These are phyloP conservation scores for Apodemia arnacis DNA, from an alignment of 2,888 invertebrate species.

Conservation along the genomic window DNA sequence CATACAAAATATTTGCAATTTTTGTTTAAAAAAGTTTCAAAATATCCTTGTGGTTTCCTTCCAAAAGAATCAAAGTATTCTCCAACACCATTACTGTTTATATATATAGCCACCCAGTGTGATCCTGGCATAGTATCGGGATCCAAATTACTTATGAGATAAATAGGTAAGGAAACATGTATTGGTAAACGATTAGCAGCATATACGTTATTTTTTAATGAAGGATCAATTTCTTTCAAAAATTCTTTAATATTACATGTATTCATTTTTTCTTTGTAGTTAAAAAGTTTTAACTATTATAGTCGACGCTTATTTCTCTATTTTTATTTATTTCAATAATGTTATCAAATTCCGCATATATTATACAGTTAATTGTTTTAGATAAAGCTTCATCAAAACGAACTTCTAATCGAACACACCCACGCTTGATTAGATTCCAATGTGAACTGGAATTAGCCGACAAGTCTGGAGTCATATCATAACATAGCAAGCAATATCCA, in stretches of 20 bases:
- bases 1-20: conserved; percentile 13
- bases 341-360: conserved; percentile 23
- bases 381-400: conserved; percentile 16
- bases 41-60: conserved; percentile 31
- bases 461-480: conserved; percentile 36
- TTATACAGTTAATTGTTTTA: neutral
- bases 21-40: conserved; percentile 4
- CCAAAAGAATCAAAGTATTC: conserved; percentile 79
- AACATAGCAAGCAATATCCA: too few species aligned
- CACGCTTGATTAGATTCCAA: neutral
- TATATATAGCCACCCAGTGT: conserved; percentile 79
- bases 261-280: conserved; percentile 11
- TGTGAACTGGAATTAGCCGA: too few species aligned
- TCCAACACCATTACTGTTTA: conserved; percentile 52
- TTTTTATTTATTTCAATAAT: conserved; percentile 18
- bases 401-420: conserved; percentile 10
- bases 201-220: conserved; percentile 56
- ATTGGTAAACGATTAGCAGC: conserved; percentile 71
- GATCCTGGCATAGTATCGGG: conserved; percentile 74
- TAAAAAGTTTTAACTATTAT: neutral
- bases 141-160: conserved; percentile 66
- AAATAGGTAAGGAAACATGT: conserved; percentile 21
- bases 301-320: neutral
- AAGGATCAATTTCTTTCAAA: conserved; percentile 15
- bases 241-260: conserved; percentile 20